A percentile compares a stretch with the other conserved stretches of the same genome.
Conservation (phyloP, 2,797 vertebrate species). For the Alfaro cultratus region DNA sequence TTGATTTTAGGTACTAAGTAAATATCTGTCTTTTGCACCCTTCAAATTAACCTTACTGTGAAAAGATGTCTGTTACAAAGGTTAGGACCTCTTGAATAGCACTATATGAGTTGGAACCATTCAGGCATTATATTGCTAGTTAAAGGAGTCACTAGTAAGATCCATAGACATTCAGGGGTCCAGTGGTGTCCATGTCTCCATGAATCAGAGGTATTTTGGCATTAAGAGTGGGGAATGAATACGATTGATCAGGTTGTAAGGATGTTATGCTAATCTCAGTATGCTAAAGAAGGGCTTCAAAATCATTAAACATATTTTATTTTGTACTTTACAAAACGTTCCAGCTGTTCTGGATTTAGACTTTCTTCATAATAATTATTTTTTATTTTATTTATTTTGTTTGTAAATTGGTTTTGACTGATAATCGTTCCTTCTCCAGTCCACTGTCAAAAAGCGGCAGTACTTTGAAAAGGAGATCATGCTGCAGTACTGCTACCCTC, state of each 20-base stretch:
- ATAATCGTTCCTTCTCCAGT: constrained; percentile 57
- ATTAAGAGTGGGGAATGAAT: not conserved
- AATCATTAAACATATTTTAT: not conserved
- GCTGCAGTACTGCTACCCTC: constrained; percentile 97
- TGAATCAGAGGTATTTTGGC: not conserved
- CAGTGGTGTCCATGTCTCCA: no score
- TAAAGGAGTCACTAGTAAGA: no score
- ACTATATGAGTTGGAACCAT: not conserved
- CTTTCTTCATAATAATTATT: not conserved
- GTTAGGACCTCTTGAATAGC: no score
- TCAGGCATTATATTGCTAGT: no score
- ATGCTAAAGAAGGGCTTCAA: not conserved
- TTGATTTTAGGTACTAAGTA: not conserved
- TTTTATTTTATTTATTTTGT: not conserved
- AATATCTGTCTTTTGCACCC: not conserved
- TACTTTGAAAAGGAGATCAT: constrained; percentile 89
- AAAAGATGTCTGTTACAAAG: not conserved
- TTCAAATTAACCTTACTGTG: not conserved
- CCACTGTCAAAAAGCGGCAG: constrained; percentile 71
- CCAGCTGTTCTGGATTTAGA: not conserved
- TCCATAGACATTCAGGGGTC: no score
- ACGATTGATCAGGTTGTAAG: not conserved
- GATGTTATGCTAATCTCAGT: not conserved
- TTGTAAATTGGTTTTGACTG: not conserved
- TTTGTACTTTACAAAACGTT: not conserved